Percentiles rank a stretch among this genome's conserved stretches.
These are phyloP conservation scores for Poeciliopsis paucimaculata DNA, from an alignment of 2,797 vertebrate species.

Conservation along the genomic window DNA sequence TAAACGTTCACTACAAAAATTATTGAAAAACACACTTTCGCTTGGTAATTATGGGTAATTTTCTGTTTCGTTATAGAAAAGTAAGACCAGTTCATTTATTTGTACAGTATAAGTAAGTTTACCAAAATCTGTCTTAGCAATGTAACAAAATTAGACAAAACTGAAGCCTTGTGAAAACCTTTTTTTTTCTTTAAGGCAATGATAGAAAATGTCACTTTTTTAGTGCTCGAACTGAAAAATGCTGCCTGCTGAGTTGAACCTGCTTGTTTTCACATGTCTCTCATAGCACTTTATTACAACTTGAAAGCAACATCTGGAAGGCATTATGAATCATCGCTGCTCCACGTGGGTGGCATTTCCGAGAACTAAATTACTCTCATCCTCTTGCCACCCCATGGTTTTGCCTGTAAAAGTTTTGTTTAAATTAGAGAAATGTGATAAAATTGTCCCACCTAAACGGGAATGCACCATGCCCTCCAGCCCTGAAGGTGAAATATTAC, in stretches of 20 bases:
- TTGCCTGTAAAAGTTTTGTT: slow-evolving; percentile 35
- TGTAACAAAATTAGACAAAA: not conserved
- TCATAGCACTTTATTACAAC: slow-evolving; percentile 27
- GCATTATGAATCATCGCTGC: slow-evolving; percentile 60
- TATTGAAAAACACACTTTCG: not conserved
- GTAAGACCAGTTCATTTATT: too few relatives aligned
- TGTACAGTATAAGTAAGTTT: too few relatives aligned
- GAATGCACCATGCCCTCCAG: not conserved
- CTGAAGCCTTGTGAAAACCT: not conserved
- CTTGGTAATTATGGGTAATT: not conserved
- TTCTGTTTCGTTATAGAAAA: not conserved
- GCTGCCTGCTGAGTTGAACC: slow-evolving; percentile 29
- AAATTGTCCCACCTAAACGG: not conserved
- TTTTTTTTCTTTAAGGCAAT: not conserved
- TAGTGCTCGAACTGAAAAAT: not conserved
- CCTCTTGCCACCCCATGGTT: slow-evolving; percentile 40
- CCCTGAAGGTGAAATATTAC: not conserved
- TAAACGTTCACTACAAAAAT: not conserved
- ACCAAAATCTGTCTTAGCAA: not conserved
- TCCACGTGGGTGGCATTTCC: slow-evolving; percentile 71
- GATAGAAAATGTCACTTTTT: slow-evolving; percentile 17
- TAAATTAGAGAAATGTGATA: slow-evolving; percentile 22
- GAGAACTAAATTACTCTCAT: slow-evolving; percentile 55
- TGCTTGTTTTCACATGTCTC: slow-evolving; percentile 52
- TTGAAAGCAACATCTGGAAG: slow-evolving; percentile 68